Evolutionary conservation across 2,113 vertebrate genomes (phyloP).

Genomic region (Gallinago jamesoni): DNA sequence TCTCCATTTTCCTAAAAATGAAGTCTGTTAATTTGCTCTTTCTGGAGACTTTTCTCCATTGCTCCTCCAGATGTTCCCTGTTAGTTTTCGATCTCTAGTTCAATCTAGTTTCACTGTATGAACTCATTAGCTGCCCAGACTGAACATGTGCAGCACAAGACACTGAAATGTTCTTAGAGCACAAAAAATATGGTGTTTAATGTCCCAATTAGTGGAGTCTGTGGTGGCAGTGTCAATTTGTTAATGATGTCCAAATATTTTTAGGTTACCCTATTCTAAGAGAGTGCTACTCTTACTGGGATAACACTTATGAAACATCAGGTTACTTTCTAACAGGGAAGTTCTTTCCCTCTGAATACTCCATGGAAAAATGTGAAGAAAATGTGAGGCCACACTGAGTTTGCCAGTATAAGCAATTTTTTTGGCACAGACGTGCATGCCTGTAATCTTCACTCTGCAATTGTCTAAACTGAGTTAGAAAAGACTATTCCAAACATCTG

Average conservation of each 20-base stretch:
- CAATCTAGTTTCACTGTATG: not conserved
- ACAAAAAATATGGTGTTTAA: not conserved
- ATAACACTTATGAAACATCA: not conserved
- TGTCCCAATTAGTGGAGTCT: not conserved
- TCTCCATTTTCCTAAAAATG: not conserved
- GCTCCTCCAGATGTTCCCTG: not conserved
- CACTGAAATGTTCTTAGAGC: not conserved
- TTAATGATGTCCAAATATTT: not conserved
- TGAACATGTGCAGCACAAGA: not conserved
- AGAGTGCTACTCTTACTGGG: not conserved
- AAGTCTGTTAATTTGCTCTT: not conserved
- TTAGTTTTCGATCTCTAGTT: not conserved
- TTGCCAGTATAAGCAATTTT: conserved; percentile 27
- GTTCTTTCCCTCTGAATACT: not conserved
- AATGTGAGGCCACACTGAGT: not conserved
- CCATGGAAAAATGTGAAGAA: conserved; percentile 32
- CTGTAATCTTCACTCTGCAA: conserved; percentile 15
- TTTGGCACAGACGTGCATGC: not conserved
- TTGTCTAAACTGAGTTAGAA: conserved; percentile 12
- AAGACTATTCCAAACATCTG: not conserved
- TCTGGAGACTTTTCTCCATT: not conserved
- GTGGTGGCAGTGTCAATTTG: not conserved
- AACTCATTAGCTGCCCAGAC: not conserved
- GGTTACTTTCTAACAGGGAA: not conserved
- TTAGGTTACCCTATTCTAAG: not conserved